These are phyloP conservation scores for Nyctereutes procyonoides DNA, from an alignment of 2,113 vertebrate species.

Conservation along the genomic window DNA sequence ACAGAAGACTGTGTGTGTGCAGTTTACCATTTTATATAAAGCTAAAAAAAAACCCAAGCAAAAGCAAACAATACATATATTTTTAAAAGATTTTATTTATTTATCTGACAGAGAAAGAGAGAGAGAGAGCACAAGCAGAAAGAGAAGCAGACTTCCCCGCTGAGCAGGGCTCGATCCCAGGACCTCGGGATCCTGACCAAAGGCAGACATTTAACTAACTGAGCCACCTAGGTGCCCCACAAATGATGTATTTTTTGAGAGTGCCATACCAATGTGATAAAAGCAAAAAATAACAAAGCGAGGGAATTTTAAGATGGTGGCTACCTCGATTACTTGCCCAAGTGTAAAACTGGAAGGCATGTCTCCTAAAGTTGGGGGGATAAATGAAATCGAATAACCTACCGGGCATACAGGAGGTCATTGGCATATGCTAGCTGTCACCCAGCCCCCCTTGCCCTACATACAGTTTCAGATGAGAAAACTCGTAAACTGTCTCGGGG, in stretches of 20 bases:
- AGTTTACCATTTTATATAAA: not conserved
- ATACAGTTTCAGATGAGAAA: not conserved
- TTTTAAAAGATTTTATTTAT: no score
- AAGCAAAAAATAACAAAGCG: not conserved
- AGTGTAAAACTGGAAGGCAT: not conserved
- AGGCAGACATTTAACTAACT: no score
- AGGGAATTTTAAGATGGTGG: not conserved
- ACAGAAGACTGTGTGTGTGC: not conserved
- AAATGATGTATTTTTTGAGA: not conserved
- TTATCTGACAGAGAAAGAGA: no score
- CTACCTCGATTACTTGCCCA: no score
- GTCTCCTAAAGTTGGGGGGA: not conserved
- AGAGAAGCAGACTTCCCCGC: no score
- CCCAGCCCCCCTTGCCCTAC: accelerated
- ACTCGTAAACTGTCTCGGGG: no score
- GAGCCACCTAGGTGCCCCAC: no score
- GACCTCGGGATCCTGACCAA: no score
- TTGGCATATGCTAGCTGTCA: not conserved
- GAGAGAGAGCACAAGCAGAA: no score
- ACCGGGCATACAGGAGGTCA: accelerated
- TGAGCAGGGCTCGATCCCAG: no score
- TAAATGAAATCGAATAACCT: accelerated
- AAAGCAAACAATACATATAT: not conserved
- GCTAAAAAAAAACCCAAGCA: not conserved
- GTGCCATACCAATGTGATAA: not conserved